Conservation (phyloP, 2,888 invertebrate genomes). For the Taenaris catops region DNA sequence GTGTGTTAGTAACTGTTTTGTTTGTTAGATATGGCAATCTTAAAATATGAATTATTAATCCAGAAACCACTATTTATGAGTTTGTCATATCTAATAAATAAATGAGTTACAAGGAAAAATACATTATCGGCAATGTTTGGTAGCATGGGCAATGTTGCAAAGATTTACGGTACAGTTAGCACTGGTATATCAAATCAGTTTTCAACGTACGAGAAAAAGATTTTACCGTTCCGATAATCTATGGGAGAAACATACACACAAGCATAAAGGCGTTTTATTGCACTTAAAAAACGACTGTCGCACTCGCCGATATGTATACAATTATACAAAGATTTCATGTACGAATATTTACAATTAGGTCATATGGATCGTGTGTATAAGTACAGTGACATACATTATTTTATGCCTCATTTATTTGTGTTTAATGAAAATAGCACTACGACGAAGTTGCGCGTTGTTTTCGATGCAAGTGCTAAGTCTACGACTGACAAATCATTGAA, state of each 20-base stretch:
- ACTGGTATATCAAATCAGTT: no score
- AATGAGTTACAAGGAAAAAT: no score
- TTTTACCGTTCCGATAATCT: no score
- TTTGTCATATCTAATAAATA: no score
- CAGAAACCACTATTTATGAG: no score
- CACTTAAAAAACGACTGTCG: background rate
- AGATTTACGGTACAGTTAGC: no score
- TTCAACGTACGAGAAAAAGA: no score
- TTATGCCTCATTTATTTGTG: background rate
- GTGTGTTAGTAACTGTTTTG: no score
- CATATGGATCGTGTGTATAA: background rate
- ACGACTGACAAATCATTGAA: slow-evolving; percentile 22
- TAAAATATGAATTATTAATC: no score
- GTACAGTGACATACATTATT: background rate
- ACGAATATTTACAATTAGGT: background rate
- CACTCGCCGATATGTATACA: background rate
- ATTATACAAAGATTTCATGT: background rate
- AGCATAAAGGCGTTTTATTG: background rate
- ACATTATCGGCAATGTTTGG: no score
- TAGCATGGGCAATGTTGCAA: no score
- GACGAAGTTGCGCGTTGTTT: background rate
- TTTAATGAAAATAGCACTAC: slow-evolving; percentile 1
- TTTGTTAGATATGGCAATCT: no score
- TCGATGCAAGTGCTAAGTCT: slow-evolving; percentile 15
- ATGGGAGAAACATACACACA: slow-evolving; percentile 1